Evolutionary conservation across 2,113 vertebrate genomes (phyloP).

Genomic region (Leiothrix lutea): DNA sequence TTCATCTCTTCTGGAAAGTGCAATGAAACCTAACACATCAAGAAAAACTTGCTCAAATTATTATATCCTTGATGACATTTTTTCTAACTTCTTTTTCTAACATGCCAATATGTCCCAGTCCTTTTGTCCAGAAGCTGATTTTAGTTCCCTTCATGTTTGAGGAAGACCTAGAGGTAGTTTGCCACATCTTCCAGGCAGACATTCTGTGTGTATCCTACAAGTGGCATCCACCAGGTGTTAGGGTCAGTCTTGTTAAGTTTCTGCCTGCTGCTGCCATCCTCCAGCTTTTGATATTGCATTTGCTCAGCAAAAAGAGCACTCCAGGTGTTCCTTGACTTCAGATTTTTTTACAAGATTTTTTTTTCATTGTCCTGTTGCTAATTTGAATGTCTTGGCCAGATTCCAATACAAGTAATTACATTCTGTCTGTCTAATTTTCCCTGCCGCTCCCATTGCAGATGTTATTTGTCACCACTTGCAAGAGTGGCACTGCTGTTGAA

Average conservation of each 20-base stretch:
- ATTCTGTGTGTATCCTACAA: rapidly evolving
- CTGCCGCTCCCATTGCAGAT: neutral
- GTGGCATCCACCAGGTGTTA: neutral
- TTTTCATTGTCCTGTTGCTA: neutral
- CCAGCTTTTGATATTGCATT: neutral
- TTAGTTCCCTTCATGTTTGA: neutral
- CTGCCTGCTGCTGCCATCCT: neutral
- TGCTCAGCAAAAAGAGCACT: neutral
- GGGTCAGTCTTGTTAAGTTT: neutral
- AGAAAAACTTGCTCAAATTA: neutral
- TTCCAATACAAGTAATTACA: slow-evolving; percentile 5
- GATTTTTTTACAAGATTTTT: neutral
- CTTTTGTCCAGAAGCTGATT: neutral
- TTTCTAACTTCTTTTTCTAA: neutral
- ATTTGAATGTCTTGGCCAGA: neutral
- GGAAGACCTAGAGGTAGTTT: neutral
- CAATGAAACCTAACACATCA: neutral
- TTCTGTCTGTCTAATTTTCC: neutral
- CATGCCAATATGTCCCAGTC: neutral
- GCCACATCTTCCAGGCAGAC: neutral
- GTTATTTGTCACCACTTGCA: neutral
- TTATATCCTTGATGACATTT: neutral
- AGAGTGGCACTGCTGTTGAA: neutral
- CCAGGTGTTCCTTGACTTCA: neutral
- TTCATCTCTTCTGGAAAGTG: neutral